Evolutionary conservation across 2,888 invertebrate species (phyloP).

Genomic region (Polia nebulosa): DNA sequence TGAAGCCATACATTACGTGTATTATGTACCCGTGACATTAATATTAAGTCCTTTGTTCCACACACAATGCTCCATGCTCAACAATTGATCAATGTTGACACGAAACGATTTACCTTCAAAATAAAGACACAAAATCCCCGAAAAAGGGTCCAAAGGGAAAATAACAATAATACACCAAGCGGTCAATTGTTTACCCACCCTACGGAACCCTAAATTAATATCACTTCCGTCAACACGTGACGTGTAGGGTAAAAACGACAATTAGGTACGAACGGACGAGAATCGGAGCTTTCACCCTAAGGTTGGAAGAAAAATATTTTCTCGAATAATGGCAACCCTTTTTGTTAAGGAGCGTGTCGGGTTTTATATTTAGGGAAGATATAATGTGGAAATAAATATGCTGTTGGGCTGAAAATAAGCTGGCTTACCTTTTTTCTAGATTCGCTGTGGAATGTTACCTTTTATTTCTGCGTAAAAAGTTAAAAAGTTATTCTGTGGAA

Average conservation of each 20-base stretch:
- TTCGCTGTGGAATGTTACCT: background rate
- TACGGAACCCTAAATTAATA: conserved; percentile 85
- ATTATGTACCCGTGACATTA: conserved; percentile 46
- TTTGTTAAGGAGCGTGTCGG: conserved; percentile 47
- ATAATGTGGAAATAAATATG: conserved; percentile 56
- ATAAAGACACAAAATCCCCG: conserved; percentile 65
- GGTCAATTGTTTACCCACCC: conserved; percentile 81
- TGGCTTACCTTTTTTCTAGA: background rate
- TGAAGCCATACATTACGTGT: conserved; percentile 42
- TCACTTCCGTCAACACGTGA: conserved; percentile 85
- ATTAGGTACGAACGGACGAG: conserved; percentile 62
- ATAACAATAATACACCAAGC: conserved; percentile 74
- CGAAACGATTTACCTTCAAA: conserved; percentile 64
- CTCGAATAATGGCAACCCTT: conserved; percentile 64
- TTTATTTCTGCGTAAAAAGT: background rate
- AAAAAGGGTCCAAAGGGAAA: conserved; percentile 64
- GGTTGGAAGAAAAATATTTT: conserved; percentile 66
- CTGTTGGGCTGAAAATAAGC: conserved; percentile 21
- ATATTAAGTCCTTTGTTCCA: conserved; percentile 58
- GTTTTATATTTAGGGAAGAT: conserved; percentile 54
- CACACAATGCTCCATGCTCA: conserved; percentile 53
- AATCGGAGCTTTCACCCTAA: conserved; percentile 58
- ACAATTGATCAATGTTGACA: conserved; percentile 68
- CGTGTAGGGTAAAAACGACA: conserved; percentile 73
- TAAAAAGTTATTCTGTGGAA: too few relatives aligned